Evolutionary conservation across 2,797 vertebrate species (phyloP).

Genomic region (Anabacerthia variegaticeps): DNA sequence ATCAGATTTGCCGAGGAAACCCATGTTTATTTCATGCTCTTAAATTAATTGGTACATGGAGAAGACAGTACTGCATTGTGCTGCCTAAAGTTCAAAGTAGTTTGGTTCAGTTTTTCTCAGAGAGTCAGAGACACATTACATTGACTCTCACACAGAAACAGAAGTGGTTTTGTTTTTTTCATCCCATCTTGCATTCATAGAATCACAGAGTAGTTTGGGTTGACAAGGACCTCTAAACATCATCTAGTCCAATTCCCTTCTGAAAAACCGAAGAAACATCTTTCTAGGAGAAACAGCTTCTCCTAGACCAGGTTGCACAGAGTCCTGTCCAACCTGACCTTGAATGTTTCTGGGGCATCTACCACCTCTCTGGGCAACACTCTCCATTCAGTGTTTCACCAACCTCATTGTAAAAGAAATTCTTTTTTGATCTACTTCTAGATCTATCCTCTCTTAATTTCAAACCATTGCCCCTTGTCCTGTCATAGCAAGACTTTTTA

Average conservation of each 20-base stretch:
- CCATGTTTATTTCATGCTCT: not conserved
- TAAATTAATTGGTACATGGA: not conserved
- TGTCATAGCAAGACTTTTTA: not conserved
- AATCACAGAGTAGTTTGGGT: not conserved
- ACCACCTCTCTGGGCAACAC: not conserved
- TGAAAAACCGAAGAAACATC: not conserved
- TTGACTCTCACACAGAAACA: not conserved
- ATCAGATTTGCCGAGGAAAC: not conserved
- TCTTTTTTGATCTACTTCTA: not conserved
- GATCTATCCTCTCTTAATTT: not conserved
- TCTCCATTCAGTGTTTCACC: not conserved
- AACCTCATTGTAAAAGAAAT: not conserved
- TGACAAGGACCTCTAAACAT: not conserved
- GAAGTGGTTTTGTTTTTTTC: not conserved
- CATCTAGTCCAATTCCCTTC: not conserved
- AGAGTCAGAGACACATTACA: not conserved
- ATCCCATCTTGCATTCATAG: not conserved
- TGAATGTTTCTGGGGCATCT: not conserved
- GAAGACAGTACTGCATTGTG: not conserved
- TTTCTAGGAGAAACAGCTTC: not conserved
- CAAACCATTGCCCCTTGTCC: not conserved
- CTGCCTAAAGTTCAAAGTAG: not conserved
- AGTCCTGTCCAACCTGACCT: not conserved
- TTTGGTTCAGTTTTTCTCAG: not conserved
- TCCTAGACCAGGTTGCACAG: not conserved